These are phyloP conservation scores for Sinocyclocheilus maitianheensis DNA, from an alignment of 2,113 vertebrate genomes.

Conservation along the genomic window DNA sequence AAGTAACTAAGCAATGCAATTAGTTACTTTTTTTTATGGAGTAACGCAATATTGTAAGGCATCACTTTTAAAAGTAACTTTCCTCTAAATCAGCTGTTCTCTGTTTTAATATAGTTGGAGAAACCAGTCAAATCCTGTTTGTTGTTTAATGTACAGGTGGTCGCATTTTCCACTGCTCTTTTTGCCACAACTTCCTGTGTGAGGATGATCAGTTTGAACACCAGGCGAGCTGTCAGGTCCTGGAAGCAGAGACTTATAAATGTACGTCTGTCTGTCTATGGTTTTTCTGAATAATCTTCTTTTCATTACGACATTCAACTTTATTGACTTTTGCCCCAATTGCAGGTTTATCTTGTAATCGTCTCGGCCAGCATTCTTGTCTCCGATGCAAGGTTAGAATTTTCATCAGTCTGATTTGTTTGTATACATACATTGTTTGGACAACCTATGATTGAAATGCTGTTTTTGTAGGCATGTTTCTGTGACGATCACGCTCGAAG, in stretches of 20 bases:
- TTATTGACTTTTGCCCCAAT: not conserved
- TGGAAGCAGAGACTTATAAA: constrained; percentile 97
- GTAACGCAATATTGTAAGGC: no score
- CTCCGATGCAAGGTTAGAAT: constrained; percentile 93
- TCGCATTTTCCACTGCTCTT: constrained; percentile 94
- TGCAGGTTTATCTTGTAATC: constrained; percentile 93
- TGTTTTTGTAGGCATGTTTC: constrained; percentile 85
- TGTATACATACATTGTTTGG: not conserved
- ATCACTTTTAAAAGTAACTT: no score
- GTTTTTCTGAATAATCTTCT: not conserved
- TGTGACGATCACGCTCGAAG: constrained; percentile 95
- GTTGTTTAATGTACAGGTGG: constrained; percentile 76
- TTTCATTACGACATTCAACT: not conserved
- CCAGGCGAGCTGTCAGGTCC: constrained; percentile 96
- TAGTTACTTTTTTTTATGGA: no score
- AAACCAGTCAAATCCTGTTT: not conserved
- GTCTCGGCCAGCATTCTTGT: constrained; percentile 95
- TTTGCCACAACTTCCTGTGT: constrained; percentile 95
- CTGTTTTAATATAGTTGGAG: no score
- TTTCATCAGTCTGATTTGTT: not conserved
- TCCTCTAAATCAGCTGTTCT: no score
- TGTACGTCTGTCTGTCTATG: constrained; percentile 84
- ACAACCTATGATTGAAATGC: not conserved
- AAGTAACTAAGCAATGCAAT: no score
- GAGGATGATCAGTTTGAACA: constrained; percentile 99